A percentile compares a stretch with the other conserved stretches of the same genome.
Conservation (phyloP, 2,113 vertebrate genomes). For the Myrmecobius fasciatus region DNA sequence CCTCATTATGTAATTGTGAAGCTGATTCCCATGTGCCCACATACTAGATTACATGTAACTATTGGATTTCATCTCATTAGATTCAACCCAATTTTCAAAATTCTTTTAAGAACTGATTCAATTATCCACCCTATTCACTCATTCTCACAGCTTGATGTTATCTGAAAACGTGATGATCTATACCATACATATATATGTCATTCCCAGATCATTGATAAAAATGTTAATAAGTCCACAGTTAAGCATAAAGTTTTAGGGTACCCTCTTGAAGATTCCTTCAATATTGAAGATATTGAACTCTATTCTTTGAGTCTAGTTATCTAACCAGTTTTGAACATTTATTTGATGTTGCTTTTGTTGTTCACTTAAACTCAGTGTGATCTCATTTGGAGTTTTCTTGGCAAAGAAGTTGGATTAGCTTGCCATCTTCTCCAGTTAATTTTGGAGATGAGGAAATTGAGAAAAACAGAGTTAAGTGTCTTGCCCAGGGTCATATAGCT, state of each 20-base stretch:
- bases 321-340: background rate
- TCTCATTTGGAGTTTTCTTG: no score
- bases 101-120: background rate
- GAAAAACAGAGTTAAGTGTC: no score
- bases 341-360: background rate
- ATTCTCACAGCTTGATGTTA: background rate
- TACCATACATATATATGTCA: background rate
- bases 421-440: no score
- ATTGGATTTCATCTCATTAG: background rate
- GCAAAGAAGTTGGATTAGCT: no score
- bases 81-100: background rate
- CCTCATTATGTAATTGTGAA: background rate
- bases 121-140: background rate
- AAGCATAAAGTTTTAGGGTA: background rate
- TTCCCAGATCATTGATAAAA: background rate
- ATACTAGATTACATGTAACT: background rate
- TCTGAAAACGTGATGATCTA: background rate
- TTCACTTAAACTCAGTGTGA: no score
- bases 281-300: background rate
- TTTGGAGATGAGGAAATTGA: no score
- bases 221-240: background rate
- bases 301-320: background rate
- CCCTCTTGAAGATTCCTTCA: background rate
- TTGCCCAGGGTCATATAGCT: no score
- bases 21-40: background rate